Evolutionary conservation across 2,113 vertebrate genomes (phyloP).

Genomic region (Loxodonta africana): DNA sequence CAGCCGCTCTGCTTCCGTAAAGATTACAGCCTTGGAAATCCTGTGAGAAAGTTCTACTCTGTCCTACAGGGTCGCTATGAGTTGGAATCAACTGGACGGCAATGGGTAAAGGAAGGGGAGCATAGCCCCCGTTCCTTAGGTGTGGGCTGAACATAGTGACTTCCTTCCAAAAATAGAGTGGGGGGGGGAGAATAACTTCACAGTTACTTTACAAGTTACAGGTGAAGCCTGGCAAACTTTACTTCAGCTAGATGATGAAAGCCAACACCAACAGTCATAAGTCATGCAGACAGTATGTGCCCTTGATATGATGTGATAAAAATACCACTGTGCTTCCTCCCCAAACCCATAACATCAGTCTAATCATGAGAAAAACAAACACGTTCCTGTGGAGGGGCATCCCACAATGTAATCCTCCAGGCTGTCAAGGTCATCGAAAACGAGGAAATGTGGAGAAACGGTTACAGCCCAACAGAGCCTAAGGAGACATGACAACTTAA

Average conservation of each 20-base stretch:
- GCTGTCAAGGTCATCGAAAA: not conserved
- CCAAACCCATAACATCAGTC: not conserved
- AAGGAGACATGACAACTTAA: not conserved
- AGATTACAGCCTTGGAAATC: too few species aligned
- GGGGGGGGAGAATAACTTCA: too few species aligned
- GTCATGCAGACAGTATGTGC: accelerated
- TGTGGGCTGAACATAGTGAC: accelerated
- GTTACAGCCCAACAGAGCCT: not conserved
- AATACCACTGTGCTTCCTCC: not conserved
- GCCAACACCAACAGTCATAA: not conserved
- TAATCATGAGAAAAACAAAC: not conserved
- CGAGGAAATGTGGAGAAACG: not conserved
- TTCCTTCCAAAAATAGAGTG: not conserved
- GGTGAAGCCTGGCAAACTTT: not conserved
- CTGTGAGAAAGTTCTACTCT: too few species aligned
- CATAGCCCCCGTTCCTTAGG: not conserved
- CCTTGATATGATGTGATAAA: not conserved
- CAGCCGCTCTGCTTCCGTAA: too few species aligned
- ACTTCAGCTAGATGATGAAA: not conserved
- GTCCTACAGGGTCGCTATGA: too few species aligned
- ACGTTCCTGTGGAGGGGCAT: not conserved
- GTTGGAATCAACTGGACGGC: too few species aligned
- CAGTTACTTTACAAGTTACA: not conserved
- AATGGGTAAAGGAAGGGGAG: not conserved
- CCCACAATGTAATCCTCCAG: not conserved